Evolutionary conservation across 2,113 vertebrate genomes (phyloP).

Genomic region (Xiphophorus maculatus): DNA sequence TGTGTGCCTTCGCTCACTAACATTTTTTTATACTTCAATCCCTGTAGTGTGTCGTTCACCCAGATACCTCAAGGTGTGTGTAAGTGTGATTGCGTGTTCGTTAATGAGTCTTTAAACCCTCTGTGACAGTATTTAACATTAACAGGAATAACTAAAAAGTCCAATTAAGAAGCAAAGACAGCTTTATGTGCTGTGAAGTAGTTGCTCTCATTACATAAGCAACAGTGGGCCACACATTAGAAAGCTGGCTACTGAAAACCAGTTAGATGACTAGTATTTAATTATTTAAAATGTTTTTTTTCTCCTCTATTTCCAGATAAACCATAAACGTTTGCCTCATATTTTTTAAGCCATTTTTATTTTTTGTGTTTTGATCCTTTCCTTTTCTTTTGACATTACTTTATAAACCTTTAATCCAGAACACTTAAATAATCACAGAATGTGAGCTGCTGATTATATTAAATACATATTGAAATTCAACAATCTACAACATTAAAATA

Average conservation of each 20-base stretch:
- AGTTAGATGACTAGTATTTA: constrained; percentile 10
- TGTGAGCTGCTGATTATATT: no score
- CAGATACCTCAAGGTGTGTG: constrained; percentile 59
- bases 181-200: constrained; percentile 40
- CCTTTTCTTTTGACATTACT: no score
- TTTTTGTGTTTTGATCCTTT: no score
- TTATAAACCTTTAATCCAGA: no score
- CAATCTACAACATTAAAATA: no score
- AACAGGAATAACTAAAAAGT: constrained; percentile 81
- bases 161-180: constrained; percentile 72
- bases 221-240: constrained; percentile 5
- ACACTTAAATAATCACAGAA: no score
- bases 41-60: constrained; percentile 33
- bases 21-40: constrained; percentile 13
- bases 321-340: no score
- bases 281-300: not conserved
- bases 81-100: constrained; percentile 41
- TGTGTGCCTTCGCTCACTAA: constrained; percentile 17
- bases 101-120: constrained; percentile 78
- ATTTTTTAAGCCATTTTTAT: not conserved
- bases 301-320: no score
- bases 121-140: constrained; percentile 80
- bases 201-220: constrained; percentile 38
- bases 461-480: no score
- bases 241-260: constrained; percentile 7